Conservation (phyloP, 2,888 invertebrate species). For the Lordiphosa andalusiaca region DNA sequence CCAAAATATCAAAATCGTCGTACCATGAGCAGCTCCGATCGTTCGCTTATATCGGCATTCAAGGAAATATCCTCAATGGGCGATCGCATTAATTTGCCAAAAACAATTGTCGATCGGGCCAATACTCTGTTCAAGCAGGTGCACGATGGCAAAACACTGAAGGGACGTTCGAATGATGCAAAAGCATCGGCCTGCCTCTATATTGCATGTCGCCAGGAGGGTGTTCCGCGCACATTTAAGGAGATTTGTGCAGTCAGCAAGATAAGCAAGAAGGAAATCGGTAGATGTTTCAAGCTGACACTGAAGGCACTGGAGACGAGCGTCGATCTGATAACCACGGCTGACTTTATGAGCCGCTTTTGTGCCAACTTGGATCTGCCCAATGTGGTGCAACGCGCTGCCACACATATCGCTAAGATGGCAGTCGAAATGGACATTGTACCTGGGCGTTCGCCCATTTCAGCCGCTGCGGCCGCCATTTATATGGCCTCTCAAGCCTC, state of each 20-base stretch:
- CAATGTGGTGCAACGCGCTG: constrained; percentile 94
- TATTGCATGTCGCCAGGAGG: constrained; percentile 99
- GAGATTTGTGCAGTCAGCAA: no score
- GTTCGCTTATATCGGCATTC: constrained; percentile 97
- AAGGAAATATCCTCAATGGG: constrained; percentile 99
- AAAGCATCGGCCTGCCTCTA: constrained; percentile 97
- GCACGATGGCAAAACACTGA: constrained; percentile 93
- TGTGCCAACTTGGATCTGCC: constrained; percentile 94
- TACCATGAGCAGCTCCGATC: constrained; percentile 42
- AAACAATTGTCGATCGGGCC: constrained; percentile 94
- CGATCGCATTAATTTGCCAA: constrained; percentile 97
- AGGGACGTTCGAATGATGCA: no score
- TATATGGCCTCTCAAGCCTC: no score
- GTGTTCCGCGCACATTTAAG: constrained; percentile 73
- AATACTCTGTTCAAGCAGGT: constrained; percentile 82
- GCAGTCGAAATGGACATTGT: constrained; percentile 98
- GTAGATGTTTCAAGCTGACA: constrained; percentile 98
- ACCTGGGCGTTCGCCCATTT: constrained; percentile 80
- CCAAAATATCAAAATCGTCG: constrained; percentile 81
- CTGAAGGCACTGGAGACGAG: constrained; percentile 97
- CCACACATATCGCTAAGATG: constrained; percentile 97
- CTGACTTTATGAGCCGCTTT: constrained; percentile 99
- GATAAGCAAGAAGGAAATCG: no score
- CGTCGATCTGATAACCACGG: constrained; percentile 98
- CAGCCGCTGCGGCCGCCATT: no score